A percentile compares a stretch with the other conserved stretches of the same genome.
These are phyloP conservation scores for Eriocheir sinensis DNA, from an alignment of 1,140 invertebrate genomes.

Conservation along the genomic window DNA sequence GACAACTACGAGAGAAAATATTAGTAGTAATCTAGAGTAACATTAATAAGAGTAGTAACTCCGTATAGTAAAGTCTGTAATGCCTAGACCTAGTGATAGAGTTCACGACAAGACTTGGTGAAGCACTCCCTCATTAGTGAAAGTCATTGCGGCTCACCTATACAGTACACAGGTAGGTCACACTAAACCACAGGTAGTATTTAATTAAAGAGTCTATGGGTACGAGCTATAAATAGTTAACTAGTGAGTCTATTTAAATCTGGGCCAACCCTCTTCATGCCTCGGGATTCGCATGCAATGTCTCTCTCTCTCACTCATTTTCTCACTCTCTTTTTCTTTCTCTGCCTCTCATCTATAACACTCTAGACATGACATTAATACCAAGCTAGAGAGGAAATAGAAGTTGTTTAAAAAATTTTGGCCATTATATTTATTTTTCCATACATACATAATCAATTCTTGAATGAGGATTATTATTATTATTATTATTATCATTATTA, in stretches of 20 bases:
- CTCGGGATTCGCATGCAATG: conserved; percentile 54
- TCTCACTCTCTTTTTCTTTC: neutral
- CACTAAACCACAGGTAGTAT: neutral
- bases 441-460: conserved; percentile 76
- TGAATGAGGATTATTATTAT: conserved; percentile 39
- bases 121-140: neutral
- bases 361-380: conserved; percentile 65
- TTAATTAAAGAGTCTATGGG: neutral
- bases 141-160: neutral
- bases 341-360: conserved; percentile 58
- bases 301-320: neutral
- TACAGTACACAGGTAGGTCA: neutral
- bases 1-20: conserved; percentile 1
- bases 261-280: conserved; percentile 69
- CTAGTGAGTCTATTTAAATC: conserved; percentile 31
- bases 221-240: neutral
- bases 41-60: neutral
- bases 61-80: neutral
- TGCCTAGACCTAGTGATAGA: neutral
- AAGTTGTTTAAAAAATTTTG: conserved; percentile 62
- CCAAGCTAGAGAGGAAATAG: conserved; percentile 68
- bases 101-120: neutral
- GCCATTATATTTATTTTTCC: conserved; percentile 75
- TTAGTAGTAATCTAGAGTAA: neutral
- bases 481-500: conserved; percentile 5